These are phyloP conservation scores for Melipona bicolor DNA, from an alignment of 2,888 invertebrate species.

Conservation along the genomic window DNA sequence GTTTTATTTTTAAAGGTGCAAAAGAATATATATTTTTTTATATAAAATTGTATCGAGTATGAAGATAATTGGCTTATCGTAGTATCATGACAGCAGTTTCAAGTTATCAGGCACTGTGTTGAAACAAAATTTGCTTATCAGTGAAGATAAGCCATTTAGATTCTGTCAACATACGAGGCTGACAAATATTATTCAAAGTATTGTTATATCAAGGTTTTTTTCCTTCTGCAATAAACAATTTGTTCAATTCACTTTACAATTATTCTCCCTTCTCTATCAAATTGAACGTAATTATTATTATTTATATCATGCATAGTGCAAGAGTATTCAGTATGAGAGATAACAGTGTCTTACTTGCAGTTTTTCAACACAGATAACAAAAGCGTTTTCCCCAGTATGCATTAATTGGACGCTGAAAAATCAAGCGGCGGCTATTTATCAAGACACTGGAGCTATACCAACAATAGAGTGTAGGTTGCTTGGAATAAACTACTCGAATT, in stretches of 20 bases:
- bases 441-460: slow-evolving; percentile 14
- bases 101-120: neutral
- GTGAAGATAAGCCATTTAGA: neutral
- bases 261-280: neutral
- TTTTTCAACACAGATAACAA: slow-evolving; percentile 9
- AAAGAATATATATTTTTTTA: neutral
- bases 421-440: slow-evolving; percentile 30
- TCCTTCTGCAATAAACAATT: neutral
- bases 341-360: neutral
- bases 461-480: slow-evolving; percentile 33
- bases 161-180: neutral
- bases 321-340: neutral
- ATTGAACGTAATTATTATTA: neutral
- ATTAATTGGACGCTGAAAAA: slow-evolving; percentile 16
- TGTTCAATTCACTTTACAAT: neutral
- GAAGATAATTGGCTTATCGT: neutral
- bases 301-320: neutral
- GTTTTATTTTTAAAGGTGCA: neutral
- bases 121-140: neutral
- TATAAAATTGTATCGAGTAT: neutral
- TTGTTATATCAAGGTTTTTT: neutral
- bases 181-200: neutral
- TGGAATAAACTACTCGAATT: neutral
- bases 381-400: neutral
- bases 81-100: neutral